Conservation (phyloP, 1,140 invertebrate species). For the Brachionus rotundiformis region DNA sequence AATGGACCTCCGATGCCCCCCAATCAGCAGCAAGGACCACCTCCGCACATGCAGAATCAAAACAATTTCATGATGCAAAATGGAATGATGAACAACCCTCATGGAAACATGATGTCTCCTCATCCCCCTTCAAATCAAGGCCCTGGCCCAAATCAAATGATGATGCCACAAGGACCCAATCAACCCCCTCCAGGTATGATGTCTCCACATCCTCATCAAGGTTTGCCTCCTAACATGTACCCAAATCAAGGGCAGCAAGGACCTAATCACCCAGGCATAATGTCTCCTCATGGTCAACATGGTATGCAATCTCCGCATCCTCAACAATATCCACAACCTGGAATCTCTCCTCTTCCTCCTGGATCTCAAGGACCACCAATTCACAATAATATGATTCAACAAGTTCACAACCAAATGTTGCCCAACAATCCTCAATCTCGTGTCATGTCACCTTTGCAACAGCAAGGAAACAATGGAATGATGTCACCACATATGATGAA, state of each 20-base stretch:
- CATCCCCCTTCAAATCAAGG: conserved; percentile 2
- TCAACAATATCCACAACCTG: conserved; percentile 20
- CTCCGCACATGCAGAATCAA: conserved; percentile 22
- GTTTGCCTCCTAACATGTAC: conserved; percentile 25
- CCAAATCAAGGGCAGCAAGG: conserved; percentile 4
- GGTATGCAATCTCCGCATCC: conserved; percentile 40
- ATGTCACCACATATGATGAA: conserved; percentile 49
- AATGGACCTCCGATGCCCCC: conserved; percentile 9
- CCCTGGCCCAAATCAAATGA: background rate
- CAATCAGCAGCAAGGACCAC: background rate
- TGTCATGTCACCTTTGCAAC: conserved; percentile 37
- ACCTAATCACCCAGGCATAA: conserved; percentile 15
- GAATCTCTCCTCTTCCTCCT: conserved; percentile 32
- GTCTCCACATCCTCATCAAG: conserved; percentile 27
- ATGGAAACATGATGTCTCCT: conserved; percentile 43
- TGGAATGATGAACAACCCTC: conserved; percentile 23
- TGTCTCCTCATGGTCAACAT: conserved; percentile 35
- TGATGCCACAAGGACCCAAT: conserved; percentile 29
- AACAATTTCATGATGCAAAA: conserved; percentile 39
- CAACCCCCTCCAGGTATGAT: conserved; percentile 5
- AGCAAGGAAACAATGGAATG: conserved; percentile 14
- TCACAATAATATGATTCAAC: conserved; percentile 46
- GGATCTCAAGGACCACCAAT: background rate
- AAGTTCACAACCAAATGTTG: conserved; percentile 48
- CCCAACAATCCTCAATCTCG: conserved; percentile 32